Evolutionary conservation across 2,888 invertebrate species (phyloP), one percentile per base, ranked within the genome.

Genomic region (Argynnis bischoffii): DNA sequence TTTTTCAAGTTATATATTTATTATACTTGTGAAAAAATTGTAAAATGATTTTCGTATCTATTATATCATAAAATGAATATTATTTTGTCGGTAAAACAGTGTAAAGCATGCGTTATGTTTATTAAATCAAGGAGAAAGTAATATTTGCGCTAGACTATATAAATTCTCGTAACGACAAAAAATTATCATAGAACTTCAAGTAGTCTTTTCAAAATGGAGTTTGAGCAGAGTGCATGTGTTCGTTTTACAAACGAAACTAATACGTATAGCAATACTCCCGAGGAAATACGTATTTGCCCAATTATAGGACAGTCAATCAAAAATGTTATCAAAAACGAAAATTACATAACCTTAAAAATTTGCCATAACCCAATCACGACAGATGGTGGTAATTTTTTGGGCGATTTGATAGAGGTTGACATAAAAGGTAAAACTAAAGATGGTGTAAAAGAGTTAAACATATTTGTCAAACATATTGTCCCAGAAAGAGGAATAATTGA

Each of bases 321-420:
- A 11, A 73, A 67, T 14, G 78, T 81, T 15, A 72, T 77, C 5
- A 60, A 72, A 31, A 76, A 77, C 51, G 77, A 81, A 75, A 76
- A 77, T 1, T 81, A 77, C 57, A 55, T 55, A 11, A 72, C 71
- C 1, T 79, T 78, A 60, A 68, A 78, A 65, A 71, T 80, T 3
- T 31, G 66, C 0, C 75, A 74, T 8, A 78, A 72, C 64, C 35
- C 47, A 3, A 69, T 84, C 0, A 70, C 78, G 0, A 78, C 82
- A 3, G 77, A 80, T 41, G 87, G 88, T 15, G 84, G 81, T 0
- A 87, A 81, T 69, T 88, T 79, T 64, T 72, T 87, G 1, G 85
- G 80, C 3, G 64, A 70, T 4, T 66, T 87, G 2, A 81, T 77
- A 59, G 82, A 81, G 76, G 74, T 85, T 6, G 77, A 82, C 48